Evolutionary conservation across 1,140 invertebrate species (phyloP), one percentile per base, ranked within the genome.

Genomic region (Euglossa dilemma): DNA sequence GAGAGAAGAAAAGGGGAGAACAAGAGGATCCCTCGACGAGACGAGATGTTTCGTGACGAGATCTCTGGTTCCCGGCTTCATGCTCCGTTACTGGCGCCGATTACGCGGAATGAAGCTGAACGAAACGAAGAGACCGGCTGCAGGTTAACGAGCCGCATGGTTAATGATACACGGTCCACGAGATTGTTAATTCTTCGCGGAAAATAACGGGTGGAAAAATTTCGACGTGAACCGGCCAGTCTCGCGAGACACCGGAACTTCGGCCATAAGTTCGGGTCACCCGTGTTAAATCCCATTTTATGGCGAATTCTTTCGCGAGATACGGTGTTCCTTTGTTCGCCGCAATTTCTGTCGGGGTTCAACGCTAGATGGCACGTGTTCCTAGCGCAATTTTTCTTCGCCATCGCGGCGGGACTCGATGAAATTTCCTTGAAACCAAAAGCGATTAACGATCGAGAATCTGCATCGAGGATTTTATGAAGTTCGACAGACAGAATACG

Each of bases 191-290:
- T 64, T 64, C 45, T 14, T 20, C 14, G 50, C 16, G 47, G 45
- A 56, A 67, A 54, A 54, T 52, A 76, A 64, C 45, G 12, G 14
- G 52, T 12, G 20, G 52, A 43, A 76, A 64, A 76, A 63, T 64
- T 14, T 18, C 6, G 45, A 16, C 54, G 23, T 36, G 7, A 5
- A 69, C 23, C 7, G 23, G 14, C 0, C 6, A 45, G 12, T 6
- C 52, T 28, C 70, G 52, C 11, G n/a, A 25, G 47, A 66, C 16
- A 45, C 2, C 4, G 23, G 8, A n/a, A 23, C 25, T n/a, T 72
- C 6, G 52, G 14, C 25, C 28, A 14, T 23, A 20, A 56, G 18
- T 72, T 72, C 20, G 20, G 25, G 11, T 72, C n/a, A 52, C 25
- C 36, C 18, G 28, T 36, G 50, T 72, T 72, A 52, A 52, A 72